Percentiles rank a stretch among this genome's conserved stretches.
phyloP scores from a whole-genome alignment of 2,888 invertebrate genomes.

The Drosophila algonquin region DNA sequence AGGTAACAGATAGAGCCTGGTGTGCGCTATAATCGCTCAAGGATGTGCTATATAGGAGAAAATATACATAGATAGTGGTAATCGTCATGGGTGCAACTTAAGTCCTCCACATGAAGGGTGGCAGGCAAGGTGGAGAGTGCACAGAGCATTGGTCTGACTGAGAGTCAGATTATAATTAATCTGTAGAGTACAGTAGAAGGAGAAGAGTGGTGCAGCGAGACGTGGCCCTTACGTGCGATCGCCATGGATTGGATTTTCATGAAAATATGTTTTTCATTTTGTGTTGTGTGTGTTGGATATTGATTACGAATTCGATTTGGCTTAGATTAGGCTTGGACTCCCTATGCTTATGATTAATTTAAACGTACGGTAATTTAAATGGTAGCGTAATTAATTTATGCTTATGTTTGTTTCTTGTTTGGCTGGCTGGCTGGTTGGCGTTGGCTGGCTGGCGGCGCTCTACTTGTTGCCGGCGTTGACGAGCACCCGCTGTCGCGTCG shows the following conservation, averaged over 20 bases:
- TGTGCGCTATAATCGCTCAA: background rate
- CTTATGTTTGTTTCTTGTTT: slow-evolving; percentile 70
- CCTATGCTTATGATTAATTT: slow-evolving; percentile 74
- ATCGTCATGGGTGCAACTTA: background rate
- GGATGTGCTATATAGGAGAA: background rate
- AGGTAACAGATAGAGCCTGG: slow-evolving; percentile 16
- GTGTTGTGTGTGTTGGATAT: slow-evolving; percentile 23
- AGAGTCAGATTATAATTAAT: background rate
- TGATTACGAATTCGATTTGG: slow-evolving; percentile 53
- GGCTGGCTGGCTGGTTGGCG: slow-evolving; percentile 59
- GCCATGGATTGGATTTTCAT: slow-evolving; percentile 47
- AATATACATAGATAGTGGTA: background rate
- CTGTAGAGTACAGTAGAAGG: background rate
- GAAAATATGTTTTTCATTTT: slow-evolving; percentile 39
- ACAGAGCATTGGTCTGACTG: slow-evolving; percentile 18
- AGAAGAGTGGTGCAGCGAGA: slow-evolving; percentile 23
- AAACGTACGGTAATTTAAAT: slow-evolving; percentile 67
- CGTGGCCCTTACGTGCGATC: slow-evolving; percentile 28
- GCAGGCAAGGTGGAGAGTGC: background rate
- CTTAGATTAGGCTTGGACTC: slow-evolving; percentile 74
- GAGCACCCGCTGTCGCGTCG: slow-evolving; percentile 82
- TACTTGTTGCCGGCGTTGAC: slow-evolving; percentile 79
- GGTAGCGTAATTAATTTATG: slow-evolving; percentile 75
- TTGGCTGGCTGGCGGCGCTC: slow-evolving; percentile 43
- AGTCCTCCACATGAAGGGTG: no score